Conservation (phyloP, 2,113 vertebrate species). For the Galbula dea region DNA sequence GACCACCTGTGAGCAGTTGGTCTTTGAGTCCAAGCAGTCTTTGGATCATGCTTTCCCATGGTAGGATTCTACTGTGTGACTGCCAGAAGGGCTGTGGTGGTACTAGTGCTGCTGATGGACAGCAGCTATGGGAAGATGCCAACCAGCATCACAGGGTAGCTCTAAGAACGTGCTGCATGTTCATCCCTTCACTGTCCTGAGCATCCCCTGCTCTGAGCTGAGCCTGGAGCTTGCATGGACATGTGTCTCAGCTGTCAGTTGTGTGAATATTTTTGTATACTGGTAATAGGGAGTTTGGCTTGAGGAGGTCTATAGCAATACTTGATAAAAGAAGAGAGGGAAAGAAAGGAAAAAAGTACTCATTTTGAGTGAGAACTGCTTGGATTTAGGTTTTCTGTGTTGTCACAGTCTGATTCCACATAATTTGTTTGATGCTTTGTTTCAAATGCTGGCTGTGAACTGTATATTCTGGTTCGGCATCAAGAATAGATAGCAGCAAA, state of each 20-base stretch:
- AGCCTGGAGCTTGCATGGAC: background rate
- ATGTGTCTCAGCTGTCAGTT: background rate
- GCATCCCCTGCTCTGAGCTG: background rate
- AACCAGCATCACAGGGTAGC: background rate
- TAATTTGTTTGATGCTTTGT: background rate
- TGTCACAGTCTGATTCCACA: background rate
- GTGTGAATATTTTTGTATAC: background rate
- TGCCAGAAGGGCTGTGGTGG: too few species aligned
- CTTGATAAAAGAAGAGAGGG: accelerated
- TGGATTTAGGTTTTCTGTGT: background rate
- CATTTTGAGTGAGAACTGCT: background rate
- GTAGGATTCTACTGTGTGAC: too few species aligned
- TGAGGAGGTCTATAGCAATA: background rate
- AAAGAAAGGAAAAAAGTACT: background rate
- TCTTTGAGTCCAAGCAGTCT: too few species aligned
- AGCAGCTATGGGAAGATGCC: too few species aligned
- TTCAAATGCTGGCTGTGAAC: background rate
- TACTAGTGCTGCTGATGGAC: too few species aligned
- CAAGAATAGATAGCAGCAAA: background rate
- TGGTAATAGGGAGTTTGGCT: background rate
- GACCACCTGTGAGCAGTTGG: too few species aligned
- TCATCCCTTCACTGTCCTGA: accelerated
- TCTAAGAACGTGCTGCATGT: background rate
- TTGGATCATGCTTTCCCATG: too few species aligned
- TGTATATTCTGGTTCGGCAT: background rate